Percentiles rank a stretch among this genome's conserved stretches.
Evolutionary conservation across 1,140 invertebrate genomes (phyloP).

Genomic region (Ips nitidus): DNA sequence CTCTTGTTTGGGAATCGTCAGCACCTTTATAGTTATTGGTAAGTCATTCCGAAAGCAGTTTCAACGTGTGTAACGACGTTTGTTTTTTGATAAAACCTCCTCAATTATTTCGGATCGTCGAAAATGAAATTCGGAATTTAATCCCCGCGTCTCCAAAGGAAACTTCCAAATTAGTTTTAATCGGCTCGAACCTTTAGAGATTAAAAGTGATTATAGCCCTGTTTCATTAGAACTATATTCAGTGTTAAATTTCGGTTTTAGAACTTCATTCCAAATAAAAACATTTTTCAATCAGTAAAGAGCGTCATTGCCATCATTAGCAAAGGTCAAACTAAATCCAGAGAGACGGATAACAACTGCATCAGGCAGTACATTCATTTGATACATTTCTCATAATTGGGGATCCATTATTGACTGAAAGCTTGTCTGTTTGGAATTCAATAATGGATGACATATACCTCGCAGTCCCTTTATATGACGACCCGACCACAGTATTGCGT

Average conservation of each 20-base stretch:
- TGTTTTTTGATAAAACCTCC: no score
- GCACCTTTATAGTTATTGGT: conserved; percentile 63
- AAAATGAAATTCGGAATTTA: no score
- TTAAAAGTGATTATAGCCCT: no score
- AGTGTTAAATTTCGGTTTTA: no score
- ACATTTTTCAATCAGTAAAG: no score
- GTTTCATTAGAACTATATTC: no score
- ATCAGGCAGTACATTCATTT: background rate
- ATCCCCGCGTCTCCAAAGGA: background rate
- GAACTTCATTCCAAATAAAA: no score
- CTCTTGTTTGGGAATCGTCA: conserved; percentile 65
- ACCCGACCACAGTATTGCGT: background rate
- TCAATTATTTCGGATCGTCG: no score
- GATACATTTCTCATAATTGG: conserved; percentile 15
- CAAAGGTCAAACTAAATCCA: no score
- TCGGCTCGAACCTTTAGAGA: background rate
- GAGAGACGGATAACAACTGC: background rate
- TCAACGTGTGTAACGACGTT: no score
- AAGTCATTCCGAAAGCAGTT: conserved; percentile 1
- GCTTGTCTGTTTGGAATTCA: conserved; percentile 13
- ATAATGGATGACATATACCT: conserved; percentile 16
- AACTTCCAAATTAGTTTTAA: background rate
- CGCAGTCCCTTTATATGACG: conserved; percentile 3
- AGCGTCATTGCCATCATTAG: no score
- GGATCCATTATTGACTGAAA: conserved; percentile 8